These are phyloP conservation scores for Ginglymostoma cirratum DNA, from an alignment of 2,113 vertebrate species.

Conservation along the genomic window DNA sequence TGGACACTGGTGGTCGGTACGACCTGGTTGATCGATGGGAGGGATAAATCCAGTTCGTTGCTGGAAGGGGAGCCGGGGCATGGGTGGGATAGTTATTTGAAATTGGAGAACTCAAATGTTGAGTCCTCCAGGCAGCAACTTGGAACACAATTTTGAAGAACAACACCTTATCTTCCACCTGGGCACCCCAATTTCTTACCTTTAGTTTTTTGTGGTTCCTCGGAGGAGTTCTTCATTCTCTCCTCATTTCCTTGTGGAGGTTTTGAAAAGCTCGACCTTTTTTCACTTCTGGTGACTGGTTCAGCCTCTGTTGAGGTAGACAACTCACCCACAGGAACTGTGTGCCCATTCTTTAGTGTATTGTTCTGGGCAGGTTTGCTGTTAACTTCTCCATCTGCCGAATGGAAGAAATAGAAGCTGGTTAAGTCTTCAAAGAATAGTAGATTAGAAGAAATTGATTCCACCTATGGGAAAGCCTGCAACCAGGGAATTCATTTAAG, in stretches of 20 bases:
- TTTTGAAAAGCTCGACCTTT: slow-evolving; percentile 60
- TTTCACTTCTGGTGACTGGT: slow-evolving; percentile 59
- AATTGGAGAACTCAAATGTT: neutral
- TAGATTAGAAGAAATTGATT: neutral
- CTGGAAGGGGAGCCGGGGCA: too few relatives aligned
- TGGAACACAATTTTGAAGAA: too few relatives aligned
- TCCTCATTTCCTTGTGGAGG: slow-evolving; percentile 62
- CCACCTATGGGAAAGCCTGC: neutral
- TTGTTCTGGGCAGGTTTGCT: slow-evolving; percentile 58
- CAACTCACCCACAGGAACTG: slow-evolving; percentile 56
- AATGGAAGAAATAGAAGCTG: neutral
- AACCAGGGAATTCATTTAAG: neutral
- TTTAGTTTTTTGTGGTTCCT: slow-evolving; percentile 57
- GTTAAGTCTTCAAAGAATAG: neutral
- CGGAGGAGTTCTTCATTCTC: slow-evolving; percentile 55
- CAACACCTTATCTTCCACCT: too few relatives aligned
- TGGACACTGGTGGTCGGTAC: too few relatives aligned
- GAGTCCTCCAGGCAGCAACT: too few relatives aligned
- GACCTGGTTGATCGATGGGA: too few relatives aligned
- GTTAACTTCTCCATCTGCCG: slow-evolving; percentile 62
- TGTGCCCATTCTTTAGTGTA: slow-evolving; percentile 87
- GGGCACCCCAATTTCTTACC: slow-evolving; percentile 12
- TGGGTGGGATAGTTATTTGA: too few relatives aligned
- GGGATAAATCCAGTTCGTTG: too few relatives aligned
- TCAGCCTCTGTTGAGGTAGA: slow-evolving; percentile 48